Evolutionary conservation across 2,888 invertebrate genomes (phyloP), one percentile per base, ranked within the genome.

Genomic region (Zaprionus lineosus): DNA sequence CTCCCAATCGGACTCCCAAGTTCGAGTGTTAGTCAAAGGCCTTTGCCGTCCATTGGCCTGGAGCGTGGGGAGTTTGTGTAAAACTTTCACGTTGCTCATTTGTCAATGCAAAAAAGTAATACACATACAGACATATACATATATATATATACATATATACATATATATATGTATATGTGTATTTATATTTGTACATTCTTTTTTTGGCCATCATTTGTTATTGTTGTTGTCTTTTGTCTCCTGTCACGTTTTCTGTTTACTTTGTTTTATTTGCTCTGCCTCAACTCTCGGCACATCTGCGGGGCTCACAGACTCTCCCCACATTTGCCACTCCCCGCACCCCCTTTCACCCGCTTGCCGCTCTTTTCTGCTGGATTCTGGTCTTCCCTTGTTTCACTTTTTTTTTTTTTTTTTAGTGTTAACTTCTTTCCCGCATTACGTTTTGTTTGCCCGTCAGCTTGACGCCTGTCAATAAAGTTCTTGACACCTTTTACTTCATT

Each of bases 401-500:
- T 55, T 58, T 65, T 60, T 41, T 67, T 66, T 41, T 56, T 57
- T 46, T 55, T 24, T 16, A 39, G 16, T 43, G 55, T 31, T 33
- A 24, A 18, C 19, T 19, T 44, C 58, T 48, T 57, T 57, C 68
- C 33, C 60, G 16, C 72, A 40, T 58, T 67, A 46, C 57, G 58
- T 56, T 70, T 26, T 73, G 69, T 71, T 71, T 73, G 52, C 64
- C 55, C 48, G 51, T 31, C 72, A 67, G 68, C 66, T 64, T 51
- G 64, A 58, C 73, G 79, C 69, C 64, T 79, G 85, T 81, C 79
- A 81, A 84, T 84, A 84, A 82, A 75, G 75, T 75, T 83, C 85
- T 81, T 81, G 79, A 81, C 79, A 81, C 79, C 85, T 84, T 81
- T n/a, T 84, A 70, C 75, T 84, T 84, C 73, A 84, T 79, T 79